Evolutionary conservation across 2,113 vertebrate genomes (phyloP), one percentile per base, ranked within the genome.

Genomic region (Pedionomus torquatus): DNA sequence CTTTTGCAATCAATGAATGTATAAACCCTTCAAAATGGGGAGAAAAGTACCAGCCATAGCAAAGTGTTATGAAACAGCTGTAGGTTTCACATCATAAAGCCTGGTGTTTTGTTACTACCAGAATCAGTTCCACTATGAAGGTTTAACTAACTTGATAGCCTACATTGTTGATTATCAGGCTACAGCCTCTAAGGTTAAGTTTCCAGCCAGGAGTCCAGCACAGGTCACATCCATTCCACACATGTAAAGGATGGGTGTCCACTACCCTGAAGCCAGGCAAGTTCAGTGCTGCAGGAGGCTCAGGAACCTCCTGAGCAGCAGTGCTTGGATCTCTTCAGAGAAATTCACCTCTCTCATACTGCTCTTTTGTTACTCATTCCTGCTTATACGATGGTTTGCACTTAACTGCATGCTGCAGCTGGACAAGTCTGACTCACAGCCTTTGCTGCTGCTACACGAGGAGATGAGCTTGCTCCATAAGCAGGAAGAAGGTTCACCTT

Each of bases 241-340:
- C 4, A 8, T 2, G 6, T 23, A 64, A 43, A 18, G 10, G 41
- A 39, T 24, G 7, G 68, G 5, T 0, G 0, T 11, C 37, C 3
- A 17, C 13, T 23, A 14, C 21, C 4, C n/a, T 48, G 5, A 46
- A 68, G 55, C 18, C 72, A 60, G 33, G 57, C 17, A 30, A 49
- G 30, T 23, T 46, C 24, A 48, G 13, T 26, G 13, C 20, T 64
- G 7, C 5, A 57, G 23, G 7, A 5, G 57, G 18, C 9, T 20
- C 25, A 44, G 10, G 14, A 46, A 5, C 46, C 12, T 51, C 37
- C 26, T 25, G 15, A 75, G 35, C 13, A 24, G 41, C 0, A 2
- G 13, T 51, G 17, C 64, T 18, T 43, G 24, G 17, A 19, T 57
- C 5, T 48, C 17, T 3, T 2, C 18, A 30, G 17, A 46, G 17